Conservation (phyloP, 1,140 invertebrate species). For the Nasonia giraulti region DNA sequence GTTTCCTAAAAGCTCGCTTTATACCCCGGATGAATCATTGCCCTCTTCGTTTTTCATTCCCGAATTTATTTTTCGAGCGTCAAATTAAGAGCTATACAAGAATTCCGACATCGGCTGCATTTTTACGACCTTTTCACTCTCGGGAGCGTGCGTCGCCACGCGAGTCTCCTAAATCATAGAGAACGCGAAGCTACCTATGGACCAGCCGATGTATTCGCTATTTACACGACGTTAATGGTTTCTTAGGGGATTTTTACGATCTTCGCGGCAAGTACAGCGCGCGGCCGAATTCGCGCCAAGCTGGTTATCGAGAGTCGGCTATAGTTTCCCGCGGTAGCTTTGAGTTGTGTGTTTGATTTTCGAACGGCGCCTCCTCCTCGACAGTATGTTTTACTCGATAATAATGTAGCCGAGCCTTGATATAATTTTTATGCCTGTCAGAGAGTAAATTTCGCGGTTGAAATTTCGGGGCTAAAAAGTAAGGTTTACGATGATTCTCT, state of each 20-base stretch:
- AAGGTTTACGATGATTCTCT: neutral
- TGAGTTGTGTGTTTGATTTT: no score
- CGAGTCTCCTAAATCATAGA: neutral
- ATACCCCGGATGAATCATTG: neutral
- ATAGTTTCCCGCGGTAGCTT: no score
- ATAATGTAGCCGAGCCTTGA: no score
- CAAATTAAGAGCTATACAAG: neutral
- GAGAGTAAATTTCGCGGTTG: no score
- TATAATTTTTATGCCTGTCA: no score
- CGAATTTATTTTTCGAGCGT: neutral
- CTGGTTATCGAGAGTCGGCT: no score
- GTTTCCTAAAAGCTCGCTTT: no score
- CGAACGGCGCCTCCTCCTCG: no score
- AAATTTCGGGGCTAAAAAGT: neutral
- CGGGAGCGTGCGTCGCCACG: no score
- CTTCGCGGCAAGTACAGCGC: neutral
- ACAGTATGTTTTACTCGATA: no score
- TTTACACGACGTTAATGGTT: constrained; percentile 67
- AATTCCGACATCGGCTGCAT: neutral
- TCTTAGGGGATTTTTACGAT: neutral
- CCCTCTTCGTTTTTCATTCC: neutral
- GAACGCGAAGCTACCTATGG: no score
- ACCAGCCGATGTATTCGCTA: constrained; percentile 15
- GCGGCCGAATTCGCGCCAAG: neutral
- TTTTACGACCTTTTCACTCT: neutral